phyloP scores from a whole-genome alignment of 2,113 vertebrate genomes.

The Cervus canadensis region DNA sequence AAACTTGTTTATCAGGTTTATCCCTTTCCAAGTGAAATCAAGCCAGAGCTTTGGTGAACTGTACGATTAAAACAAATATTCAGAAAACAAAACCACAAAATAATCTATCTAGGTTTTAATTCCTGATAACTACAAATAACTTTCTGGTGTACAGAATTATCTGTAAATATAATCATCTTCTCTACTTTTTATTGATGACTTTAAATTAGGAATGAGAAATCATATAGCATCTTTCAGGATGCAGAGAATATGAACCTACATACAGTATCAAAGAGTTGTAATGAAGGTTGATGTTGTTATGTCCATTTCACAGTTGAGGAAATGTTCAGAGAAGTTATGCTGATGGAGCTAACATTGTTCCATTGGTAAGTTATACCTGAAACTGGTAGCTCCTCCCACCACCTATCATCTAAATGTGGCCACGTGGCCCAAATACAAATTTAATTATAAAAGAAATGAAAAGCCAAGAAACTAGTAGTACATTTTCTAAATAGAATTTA shows the following conservation, averaged over 20 bases:
- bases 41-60: not conserved
- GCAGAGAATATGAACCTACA: not conserved
- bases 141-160: not conserved
- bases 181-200: not conserved
- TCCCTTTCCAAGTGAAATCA: not conserved
- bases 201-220: not conserved
- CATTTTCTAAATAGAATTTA: slow-evolving; percentile 26
- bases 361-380: not conserved
- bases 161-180: not conserved
- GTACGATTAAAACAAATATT: not conserved
- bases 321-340: not conserved
- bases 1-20: not conserved
- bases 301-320: not conserved
- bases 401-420: not conserved
- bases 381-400: not conserved
- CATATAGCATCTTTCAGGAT: not conserved
- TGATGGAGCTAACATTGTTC: not conserved
- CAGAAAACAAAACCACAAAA: not conserved
- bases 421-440: not conserved
- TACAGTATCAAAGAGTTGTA: not conserved
- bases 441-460: not conserved
- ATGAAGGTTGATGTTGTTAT: not conserved
- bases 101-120: not conserved
- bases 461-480: not conserved
- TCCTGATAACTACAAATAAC: not conserved